Base-by-base conservation (phyloP, 2,797 vertebrate species). In the Ambastaia sidthimunki region DNA sequence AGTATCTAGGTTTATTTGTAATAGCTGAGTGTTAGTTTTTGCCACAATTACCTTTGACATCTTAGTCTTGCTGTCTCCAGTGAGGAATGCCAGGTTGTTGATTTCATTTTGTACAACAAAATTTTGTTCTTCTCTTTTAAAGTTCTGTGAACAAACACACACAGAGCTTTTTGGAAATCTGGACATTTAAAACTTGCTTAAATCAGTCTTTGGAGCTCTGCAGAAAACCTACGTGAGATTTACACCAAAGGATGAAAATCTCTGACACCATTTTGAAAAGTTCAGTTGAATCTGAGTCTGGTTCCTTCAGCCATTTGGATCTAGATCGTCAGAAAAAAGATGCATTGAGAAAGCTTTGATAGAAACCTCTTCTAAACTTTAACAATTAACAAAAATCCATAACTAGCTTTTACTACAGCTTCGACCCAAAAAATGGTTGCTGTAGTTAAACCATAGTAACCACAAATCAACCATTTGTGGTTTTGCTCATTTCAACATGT, bases 51-150 rank as follows among this genome's bases (percentile, higher is more conserved):
- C 98, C 95, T 99, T 99, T 72, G 97, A 98, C 96, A 99, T 97
- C 91, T 99, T 99, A 62, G 95, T 93, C 85, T 95, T 96, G 90
- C 93, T 95, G 89, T 98, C 96, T 89, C 95, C 96, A 57, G 96
- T 99, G 83, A 99, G 93, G 93, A 99, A 99, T 74, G 97, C 95
- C 91, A 99, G 91, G 90, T 99, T 99, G 92, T 99, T 99, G 92
- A 99, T 99, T 92, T 99, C 98, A 90, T 99, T 99, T 89, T 99
- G 98, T 91, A 99, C 97, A 86, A 99, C 97, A 95, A 99, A 99
- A 93, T 99, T 99, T 89, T 99, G 97, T 91, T 99, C 98, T 91
- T 99, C 98, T 86, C 98, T 95, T 91, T 99, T 99, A 89, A 99
- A 99, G 91, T 99, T 99, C 98, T 99, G 81, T 63, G 82, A 83